Percentiles rank a stretch among this genome's conserved stretches.
Evolutionary conservation across 2,888 invertebrate species (phyloP).

Genomic region (Lacanobia wlatinum): DNA sequence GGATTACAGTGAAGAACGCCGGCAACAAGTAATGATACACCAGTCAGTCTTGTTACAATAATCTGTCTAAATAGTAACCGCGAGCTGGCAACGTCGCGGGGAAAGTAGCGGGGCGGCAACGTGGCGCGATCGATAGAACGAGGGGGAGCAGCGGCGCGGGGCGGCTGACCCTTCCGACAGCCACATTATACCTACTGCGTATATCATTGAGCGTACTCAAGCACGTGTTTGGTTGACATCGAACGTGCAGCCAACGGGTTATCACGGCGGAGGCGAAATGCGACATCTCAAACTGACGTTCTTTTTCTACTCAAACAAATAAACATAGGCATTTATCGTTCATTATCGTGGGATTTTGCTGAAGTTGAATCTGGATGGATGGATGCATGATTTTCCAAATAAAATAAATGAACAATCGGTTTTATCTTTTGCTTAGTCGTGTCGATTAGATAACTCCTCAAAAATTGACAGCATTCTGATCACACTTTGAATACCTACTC

Average conservation of each 20-base stretch:
- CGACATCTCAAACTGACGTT: slow-evolving; percentile 22
- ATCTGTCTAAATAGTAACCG: slow-evolving; percentile 76
- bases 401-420: slow-evolving; percentile 5
- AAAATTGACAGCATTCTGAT: slow-evolving; percentile 11
- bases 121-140: slow-evolving; percentile 77
- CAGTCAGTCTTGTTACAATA: slow-evolving; percentile 69
- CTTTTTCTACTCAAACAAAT: slow-evolving; percentile 32
- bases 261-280: slow-evolving; percentile 43
- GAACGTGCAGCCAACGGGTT: slow-evolving; percentile 62
- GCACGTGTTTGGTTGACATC: slow-evolving; percentile 67
- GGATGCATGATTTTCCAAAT: slow-evolving; percentile 17
- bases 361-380: background rate
- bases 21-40: slow-evolving; percentile 79
- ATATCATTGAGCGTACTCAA: slow-evolving; percentile 56
- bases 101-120: slow-evolving; percentile 83
- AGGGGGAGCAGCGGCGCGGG: slow-evolving; percentile 64
- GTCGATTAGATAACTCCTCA: background rate
- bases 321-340: slow-evolving; percentile 9
- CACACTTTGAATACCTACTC: background rate
- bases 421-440: background rate
- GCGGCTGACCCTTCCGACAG: slow-evolving; percentile 78
- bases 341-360: background rate
- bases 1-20: slow-evolving; percentile 45
- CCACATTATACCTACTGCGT: slow-evolving; percentile 61
- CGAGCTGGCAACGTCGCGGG: slow-evolving; percentile 84